Conservation (phyloP, 2,113 vertebrate species). For the Crocuta crocuta region DNA sequence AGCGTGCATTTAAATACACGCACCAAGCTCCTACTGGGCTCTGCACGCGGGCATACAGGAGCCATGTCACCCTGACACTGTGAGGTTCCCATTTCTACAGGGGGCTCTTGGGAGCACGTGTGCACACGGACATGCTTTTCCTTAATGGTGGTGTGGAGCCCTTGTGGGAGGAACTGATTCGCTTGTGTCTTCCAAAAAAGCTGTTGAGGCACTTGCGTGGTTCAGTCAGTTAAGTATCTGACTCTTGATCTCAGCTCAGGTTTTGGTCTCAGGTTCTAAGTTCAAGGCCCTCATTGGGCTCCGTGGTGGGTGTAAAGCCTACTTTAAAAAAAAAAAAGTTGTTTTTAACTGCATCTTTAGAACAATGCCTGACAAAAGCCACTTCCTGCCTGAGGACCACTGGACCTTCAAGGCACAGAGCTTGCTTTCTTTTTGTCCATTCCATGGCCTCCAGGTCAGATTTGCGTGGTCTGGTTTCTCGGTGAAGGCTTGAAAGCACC, state of each 20-base stretch:
- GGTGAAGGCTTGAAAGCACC: background rate
- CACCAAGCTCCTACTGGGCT: background rate
- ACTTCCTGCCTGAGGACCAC: background rate
- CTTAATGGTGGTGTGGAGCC: background rate
- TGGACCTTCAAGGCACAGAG: background rate
- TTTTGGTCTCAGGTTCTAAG: no score
- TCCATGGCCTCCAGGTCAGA: background rate
- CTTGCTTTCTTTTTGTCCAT: background rate
- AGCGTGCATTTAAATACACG: background rate
- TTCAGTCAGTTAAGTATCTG: no score
- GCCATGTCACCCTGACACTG: background rate
- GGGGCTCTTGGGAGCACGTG: background rate
- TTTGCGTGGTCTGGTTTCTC: background rate
- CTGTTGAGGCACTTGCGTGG: no score
- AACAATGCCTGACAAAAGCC: background rate
- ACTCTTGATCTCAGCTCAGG: no score
- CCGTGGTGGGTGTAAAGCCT: no score
- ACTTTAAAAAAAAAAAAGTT: background rate
- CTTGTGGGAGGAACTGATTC: background rate
- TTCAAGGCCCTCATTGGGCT: no score
- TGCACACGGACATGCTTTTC: no score
- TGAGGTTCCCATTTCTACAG: background rate
- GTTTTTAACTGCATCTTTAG: background rate
- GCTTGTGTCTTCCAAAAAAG: background rate
- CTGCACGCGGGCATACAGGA: accelerated